Evolutionary conservation across 2,888 invertebrate genomes (phyloP).

Genomic region (Coenonympha glycerion): DNA sequence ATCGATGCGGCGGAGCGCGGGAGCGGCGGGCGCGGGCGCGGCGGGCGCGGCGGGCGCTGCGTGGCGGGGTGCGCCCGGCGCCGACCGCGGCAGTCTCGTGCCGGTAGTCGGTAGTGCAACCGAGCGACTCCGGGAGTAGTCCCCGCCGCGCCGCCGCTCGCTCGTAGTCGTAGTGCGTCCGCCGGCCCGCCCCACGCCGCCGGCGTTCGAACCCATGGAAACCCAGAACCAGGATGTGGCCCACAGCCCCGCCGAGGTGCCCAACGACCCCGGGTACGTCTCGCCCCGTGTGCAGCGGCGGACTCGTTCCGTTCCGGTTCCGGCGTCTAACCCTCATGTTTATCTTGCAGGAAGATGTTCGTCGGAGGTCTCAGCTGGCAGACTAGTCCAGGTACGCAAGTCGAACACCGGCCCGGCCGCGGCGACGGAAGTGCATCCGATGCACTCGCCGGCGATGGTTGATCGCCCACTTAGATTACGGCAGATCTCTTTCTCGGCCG

Average conservation of each 20-base stretch:
- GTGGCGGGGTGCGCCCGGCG: slow-evolving; percentile 53
- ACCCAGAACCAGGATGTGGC: slow-evolving; percentile 87
- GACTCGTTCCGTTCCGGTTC: slow-evolving; percentile 33
- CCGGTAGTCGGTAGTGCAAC: slow-evolving; percentile 82
- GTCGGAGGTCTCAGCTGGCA: slow-evolving; percentile 99
- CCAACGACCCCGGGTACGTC: slow-evolving; percentile 94
- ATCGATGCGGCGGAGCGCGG: slow-evolving; percentile 66
- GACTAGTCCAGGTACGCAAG: slow-evolving; percentile 95
- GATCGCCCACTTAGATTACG: slow-evolving; percentile 43
- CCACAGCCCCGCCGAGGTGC: slow-evolving; percentile 91
- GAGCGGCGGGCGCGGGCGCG: slow-evolving; percentile 49
- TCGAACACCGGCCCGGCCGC: slow-evolving; percentile 49
- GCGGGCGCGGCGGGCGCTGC: slow-evolving; percentile 50
- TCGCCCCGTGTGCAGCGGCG: slow-evolving; percentile 29
- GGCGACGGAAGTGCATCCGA: slow-evolving; percentile 61
- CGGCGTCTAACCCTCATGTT: slow-evolving; percentile 68
- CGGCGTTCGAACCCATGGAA: slow-evolving; percentile 78
- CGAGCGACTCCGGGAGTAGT: slow-evolving; percentile 79
- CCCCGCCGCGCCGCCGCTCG: slow-evolving; percentile 75
- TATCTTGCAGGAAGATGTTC: slow-evolving; percentile 99
- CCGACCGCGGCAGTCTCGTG: slow-evolving; percentile 78
- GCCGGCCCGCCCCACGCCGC: slow-evolving; percentile 60
- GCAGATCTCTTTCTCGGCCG: slow-evolving; percentile 38
- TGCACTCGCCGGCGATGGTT: slow-evolving; percentile 45
- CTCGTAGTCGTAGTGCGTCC: slow-evolving; percentile 77